Percentiles rank a stretch among this genome's conserved stretches.
Conservation (phyloP, 2,797 vertebrate genomes). For the Micrastur ruficollis region DNA sequence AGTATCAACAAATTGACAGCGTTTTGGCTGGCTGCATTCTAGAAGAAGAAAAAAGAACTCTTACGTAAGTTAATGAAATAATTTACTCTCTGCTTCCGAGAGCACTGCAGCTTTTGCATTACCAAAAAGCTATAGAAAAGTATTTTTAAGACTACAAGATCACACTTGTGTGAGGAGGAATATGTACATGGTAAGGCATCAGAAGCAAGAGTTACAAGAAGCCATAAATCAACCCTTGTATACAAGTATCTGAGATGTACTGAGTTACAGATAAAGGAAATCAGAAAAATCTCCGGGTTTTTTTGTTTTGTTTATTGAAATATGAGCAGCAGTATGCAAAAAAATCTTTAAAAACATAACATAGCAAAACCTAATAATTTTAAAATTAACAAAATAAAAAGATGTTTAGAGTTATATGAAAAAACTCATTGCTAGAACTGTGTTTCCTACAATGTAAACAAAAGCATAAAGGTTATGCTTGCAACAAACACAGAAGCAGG, state of each 20-base stretch:
- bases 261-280: neutral
- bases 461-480: conserved; percentile 66
- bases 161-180: neutral
- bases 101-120: neutral
- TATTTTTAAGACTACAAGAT: neutral
- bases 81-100: neutral
- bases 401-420: conserved; percentile 59
- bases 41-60: neutral
- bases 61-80: neutral
- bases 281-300: neutral
- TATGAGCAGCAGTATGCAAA: conserved; percentile 76
- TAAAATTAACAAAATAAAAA: conserved; percentile 70
- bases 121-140: neutral
- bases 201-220: neutral
- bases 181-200: neutral
- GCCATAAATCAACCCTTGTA: neutral
- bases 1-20: neutral
- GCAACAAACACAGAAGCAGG: conserved; percentile 61
- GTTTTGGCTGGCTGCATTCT: neutral
- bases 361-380: conserved; percentile 71
- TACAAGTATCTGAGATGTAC: neutral
- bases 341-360: conserved; percentile 74
- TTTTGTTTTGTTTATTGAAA: conserved; percentile 75
- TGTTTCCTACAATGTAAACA: conserved; percentile 67
- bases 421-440: conserved; percentile 65